Evolutionary conservation across 2,113 vertebrate genomes (phyloP).

Genomic region (Rhinichthys klamathensis): DNA sequence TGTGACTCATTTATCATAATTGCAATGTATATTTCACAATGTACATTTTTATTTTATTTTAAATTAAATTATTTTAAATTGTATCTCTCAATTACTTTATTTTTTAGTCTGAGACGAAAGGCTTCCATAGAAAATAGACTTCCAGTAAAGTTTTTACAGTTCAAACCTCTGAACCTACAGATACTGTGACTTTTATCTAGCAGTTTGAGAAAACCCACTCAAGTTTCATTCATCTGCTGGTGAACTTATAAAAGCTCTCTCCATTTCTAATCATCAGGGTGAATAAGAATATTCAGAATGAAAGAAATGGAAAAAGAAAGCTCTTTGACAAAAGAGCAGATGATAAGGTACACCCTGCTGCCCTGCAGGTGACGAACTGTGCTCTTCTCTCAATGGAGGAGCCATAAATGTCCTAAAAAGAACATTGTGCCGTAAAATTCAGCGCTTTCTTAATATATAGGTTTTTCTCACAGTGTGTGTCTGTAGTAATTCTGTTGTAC

Average conservation of each 20-base stretch:
- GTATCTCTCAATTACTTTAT: not conserved
- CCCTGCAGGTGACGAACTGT: conserved; percentile 15
- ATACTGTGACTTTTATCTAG: conserved; percentile 13
- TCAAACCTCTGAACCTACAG: not conserved
- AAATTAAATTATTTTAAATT: not conserved
- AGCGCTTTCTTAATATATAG: not conserved
- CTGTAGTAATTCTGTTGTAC: not conserved
- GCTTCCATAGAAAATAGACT: not conserved
- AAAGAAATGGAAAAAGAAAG: conserved; percentile 16
- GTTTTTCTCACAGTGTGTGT: not conserved
- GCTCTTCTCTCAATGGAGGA: conserved; percentile 1
- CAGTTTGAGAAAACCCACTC: conserved; percentile 9
- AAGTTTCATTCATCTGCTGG: conserved; percentile 1
- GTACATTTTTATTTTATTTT: not conserved
- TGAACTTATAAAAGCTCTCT: conserved; percentile 14
- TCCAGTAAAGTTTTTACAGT: not conserved
- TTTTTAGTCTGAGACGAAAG: not conserved
- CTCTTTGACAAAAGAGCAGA: conserved; percentile 25
- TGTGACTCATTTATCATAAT: not conserved
- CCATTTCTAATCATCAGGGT: conserved; percentile 10
- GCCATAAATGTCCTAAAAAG: conserved; percentile 22
- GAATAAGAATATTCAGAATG: conserved; percentile 41
- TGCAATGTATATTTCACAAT: not conserved
- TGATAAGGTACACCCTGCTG: conserved; percentile 31
- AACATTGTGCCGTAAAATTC: not conserved